phyloP scores from a whole-genome alignment of 2,113 vertebrate species.

The Oreochromis aureus region DNA sequence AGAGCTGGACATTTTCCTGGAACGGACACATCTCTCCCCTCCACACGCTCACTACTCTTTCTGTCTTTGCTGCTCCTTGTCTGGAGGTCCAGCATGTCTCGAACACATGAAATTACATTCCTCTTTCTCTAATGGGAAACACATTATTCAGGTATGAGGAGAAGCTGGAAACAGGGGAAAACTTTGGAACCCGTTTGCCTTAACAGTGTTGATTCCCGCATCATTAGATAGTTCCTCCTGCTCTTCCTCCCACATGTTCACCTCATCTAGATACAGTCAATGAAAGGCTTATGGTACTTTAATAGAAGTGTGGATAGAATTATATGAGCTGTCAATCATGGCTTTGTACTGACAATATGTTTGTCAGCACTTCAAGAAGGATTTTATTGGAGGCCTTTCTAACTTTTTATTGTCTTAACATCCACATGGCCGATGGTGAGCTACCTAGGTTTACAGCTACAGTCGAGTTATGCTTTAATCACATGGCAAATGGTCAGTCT shows the following conservation, averaged over 20 bases:
- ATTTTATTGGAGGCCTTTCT: background rate
- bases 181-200: background rate
- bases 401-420: background rate
- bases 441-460: background rate
- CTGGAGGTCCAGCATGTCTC: background rate
- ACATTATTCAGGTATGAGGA: background rate
- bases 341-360: background rate
- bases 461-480: background rate
- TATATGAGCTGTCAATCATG: conserved; percentile 35
- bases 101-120: background rate
- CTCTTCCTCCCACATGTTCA: background rate
- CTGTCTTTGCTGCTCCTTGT: background rate
- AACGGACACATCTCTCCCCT: background rate
- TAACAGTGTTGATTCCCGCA: background rate
- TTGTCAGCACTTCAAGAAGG: background rate
- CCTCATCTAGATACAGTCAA: background rate
- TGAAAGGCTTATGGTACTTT: conserved; percentile 6
- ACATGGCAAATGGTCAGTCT: background rate
- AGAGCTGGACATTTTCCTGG: conserved; percentile 22
- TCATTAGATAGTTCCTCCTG: background rate
- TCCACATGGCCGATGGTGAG: background rate
- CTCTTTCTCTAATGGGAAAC: conserved; percentile 3
- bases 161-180: background rate
- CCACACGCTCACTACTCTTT: background rate
- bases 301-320: conserved; percentile 21